Evolutionary conservation across 2,797 vertebrate species (phyloP).

Genomic region (Manis javanica): DNA sequence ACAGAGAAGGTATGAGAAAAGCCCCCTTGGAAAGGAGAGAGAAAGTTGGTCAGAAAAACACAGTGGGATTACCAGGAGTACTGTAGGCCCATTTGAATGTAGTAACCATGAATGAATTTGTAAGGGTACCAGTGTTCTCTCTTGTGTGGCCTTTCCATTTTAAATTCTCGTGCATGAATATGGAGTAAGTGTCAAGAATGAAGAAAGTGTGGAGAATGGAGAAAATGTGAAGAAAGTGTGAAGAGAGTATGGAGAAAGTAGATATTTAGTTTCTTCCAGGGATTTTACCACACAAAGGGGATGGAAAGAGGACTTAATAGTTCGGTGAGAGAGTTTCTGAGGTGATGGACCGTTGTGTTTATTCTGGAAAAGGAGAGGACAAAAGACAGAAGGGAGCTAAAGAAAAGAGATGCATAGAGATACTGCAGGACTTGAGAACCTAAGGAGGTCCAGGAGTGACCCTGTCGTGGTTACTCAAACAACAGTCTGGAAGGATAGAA

Average conservation of each 20-base stretch:
- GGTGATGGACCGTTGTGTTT: neutral
- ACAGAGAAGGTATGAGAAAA: neutral
- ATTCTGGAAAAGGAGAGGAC: neutral
- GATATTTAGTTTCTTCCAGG: neutral
- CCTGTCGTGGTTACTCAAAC: rapidly evolving
- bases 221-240: neutral
- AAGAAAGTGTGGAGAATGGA: neutral
- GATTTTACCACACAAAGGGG: neutral
- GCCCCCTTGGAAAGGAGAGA: neutral
- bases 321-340: neutral
- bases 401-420: neutral
- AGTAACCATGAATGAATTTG: neutral
- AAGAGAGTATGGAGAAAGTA: neutral
- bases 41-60: neutral
- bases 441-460: neutral
- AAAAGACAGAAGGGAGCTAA: neutral
- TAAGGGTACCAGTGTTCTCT: neutral
- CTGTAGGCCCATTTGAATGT: neutral
- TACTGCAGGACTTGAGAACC: neutral
- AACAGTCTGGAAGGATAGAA: neutral
- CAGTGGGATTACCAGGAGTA: neutral
- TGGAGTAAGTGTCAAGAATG: neutral
- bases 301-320: neutral
- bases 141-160: neutral
- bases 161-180: neutral